These are phyloP conservation scores for Darevskia nairensis DNA, from an alignment of 2,797 vertebrate genomes.

Conservation along the genomic window DNA sequence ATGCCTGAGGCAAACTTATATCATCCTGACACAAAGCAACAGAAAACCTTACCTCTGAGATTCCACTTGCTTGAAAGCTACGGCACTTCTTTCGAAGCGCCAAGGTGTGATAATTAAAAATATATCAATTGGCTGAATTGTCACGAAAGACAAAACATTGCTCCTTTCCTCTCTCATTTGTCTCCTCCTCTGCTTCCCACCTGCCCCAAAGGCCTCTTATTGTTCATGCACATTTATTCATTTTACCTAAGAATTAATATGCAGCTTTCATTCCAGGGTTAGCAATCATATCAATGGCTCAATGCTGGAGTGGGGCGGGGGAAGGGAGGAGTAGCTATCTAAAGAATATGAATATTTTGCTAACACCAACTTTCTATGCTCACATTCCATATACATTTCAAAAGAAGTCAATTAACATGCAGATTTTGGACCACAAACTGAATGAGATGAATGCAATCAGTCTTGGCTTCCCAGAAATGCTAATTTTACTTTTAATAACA, in stretches of 20 bases:
- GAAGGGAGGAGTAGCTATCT: too few relatives aligned
- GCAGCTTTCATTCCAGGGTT: slow-evolving; percentile 49
- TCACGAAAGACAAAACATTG: slow-evolving; percentile 37
- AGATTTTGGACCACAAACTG: slow-evolving; percentile 52
- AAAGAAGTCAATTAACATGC: slow-evolving; percentile 48
- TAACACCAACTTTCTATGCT: slow-evolving; percentile 11
- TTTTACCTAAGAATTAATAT: slow-evolving; percentile 45
- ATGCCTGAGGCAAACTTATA: slow-evolving; percentile 73
- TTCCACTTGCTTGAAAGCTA: slow-evolving; percentile 61
- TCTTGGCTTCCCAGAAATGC: slow-evolving; percentile 46
- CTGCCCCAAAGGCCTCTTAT: slow-evolving; percentile 8
- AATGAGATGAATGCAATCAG: slow-evolving; percentile 13
- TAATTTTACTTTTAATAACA: slow-evolving; percentile 62
- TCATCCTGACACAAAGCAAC: slow-evolving; percentile 74
- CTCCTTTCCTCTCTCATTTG: not conserved
- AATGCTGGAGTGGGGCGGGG: not conserved
- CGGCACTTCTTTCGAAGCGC: slow-evolving; percentile 54
- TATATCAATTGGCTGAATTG: slow-evolving; percentile 63
- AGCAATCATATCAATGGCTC: slow-evolving; percentile 1
- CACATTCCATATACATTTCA: slow-evolving; percentile 22
- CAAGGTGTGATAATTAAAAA: slow-evolving; percentile 72
- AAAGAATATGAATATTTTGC: not conserved
- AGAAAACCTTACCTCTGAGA: slow-evolving; percentile 65
- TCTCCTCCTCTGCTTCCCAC: not conserved
- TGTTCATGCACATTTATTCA: slow-evolving; percentile 32